phyloP scores from a whole-genome alignment of 2,888 invertebrate genomes.

The Anodontia alba region DNA sequence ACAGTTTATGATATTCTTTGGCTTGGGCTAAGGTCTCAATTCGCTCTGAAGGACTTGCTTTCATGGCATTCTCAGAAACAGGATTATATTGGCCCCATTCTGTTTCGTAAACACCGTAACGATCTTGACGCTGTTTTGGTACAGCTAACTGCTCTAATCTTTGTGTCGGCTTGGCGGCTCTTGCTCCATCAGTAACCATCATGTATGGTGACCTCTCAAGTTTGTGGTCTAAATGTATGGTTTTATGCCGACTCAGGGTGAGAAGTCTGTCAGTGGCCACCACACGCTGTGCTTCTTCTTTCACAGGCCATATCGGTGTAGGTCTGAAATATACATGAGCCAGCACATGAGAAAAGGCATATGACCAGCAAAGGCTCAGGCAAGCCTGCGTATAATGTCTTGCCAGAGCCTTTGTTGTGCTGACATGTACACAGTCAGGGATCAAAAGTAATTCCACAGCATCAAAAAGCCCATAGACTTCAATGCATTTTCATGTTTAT shows the following conservation, averaged over 20 bases:
- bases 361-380: too few species aligned
- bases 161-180: slow-evolving; percentile 59
- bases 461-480: too few species aligned
- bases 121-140: slow-evolving; percentile 71
- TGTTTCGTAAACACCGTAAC: slow-evolving; percentile 63
- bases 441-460: too few species aligned
- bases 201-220: slow-evolving; percentile 75
- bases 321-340: slow-evolving; percentile 61
- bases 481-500: too few species aligned
- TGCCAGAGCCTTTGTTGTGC: too few species aligned
- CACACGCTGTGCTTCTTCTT: slow-evolving; percentile 64
- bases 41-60: slow-evolving; percentile 65
- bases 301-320: slow-evolving; percentile 78
- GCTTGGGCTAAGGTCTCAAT: slow-evolving; percentile 74
- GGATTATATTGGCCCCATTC: slow-evolving; percentile 69
- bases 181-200: slow-evolving; percentile 60
- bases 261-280: slow-evolving; percentile 67
- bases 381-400: too few species aligned
- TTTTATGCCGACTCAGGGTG: slow-evolving; percentile 66
- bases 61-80: slow-evolving; percentile 67
- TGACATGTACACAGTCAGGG: too few species aligned
- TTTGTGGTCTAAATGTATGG: slow-evolving; percentile 60
- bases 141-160: slow-evolving; percentile 70
- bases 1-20: slow-evolving; percentile 71
- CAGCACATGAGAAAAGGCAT: background rate